These are phyloP conservation scores for Alouatta palliata DNA, from an alignment of 2,113 vertebrate genomes.

Conservation along the genomic window DNA sequence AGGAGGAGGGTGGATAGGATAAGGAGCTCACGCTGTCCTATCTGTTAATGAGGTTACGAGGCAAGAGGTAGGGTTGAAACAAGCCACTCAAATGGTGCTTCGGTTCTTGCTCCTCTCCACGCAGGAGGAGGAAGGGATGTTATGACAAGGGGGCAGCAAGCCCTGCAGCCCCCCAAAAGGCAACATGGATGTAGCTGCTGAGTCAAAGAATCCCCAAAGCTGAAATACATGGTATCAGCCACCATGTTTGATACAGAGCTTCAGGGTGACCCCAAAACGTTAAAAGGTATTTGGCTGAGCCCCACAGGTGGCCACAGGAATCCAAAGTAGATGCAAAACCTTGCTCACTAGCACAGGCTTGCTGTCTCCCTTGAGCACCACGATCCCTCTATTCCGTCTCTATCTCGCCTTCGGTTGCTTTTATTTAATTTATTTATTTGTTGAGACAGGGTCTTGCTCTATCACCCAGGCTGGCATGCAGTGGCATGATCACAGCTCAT, in stretches of 20 bases:
- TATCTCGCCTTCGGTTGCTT: not conserved
- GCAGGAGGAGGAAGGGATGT: not conserved
- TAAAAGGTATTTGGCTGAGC: not conserved
- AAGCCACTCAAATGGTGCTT: not conserved
- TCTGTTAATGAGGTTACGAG: not conserved
- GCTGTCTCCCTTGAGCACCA: not conserved
- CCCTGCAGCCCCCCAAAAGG: not conserved
- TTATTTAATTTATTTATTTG: too few species aligned
- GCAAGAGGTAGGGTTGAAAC: not conserved
- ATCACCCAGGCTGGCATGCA: too few species aligned
- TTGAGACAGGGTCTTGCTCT: too few species aligned
- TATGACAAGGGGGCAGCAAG: not conserved
- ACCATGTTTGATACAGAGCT: not conserved
- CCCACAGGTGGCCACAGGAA: not conserved
- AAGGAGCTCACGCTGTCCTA: not conserved
- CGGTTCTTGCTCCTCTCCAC: not conserved
- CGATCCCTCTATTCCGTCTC: not conserved
- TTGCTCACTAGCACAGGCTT: not conserved
- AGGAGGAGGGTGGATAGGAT: not conserved
- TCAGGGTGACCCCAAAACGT: not conserved
- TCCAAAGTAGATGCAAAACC: not conserved
- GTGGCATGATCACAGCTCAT: too few species aligned
- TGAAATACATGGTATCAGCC: not conserved
- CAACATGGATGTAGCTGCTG: not conserved
- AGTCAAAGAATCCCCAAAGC: not conserved